Percentiles rank a stretch among this genome's conserved stretches.
Conservation (phyloP, 2,888 invertebrate species). For the Gymnocheta viridis region DNA sequence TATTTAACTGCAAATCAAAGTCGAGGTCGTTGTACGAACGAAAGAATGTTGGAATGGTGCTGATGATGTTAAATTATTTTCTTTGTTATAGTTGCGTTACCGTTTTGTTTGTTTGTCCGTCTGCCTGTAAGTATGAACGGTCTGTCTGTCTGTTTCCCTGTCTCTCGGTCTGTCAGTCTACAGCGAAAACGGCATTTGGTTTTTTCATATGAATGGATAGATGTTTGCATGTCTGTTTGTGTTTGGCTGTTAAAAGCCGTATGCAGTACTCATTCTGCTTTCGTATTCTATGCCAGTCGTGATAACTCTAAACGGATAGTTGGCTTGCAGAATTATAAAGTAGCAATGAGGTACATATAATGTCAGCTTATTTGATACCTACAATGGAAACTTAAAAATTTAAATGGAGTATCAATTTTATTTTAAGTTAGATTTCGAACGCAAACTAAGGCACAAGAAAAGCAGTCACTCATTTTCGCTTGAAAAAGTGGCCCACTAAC, state of each 20-base stretch:
- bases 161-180: conserved; percentile 16
- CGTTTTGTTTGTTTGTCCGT: conserved; percentile 55
- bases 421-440: no score
- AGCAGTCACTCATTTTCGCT: no score
- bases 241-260: conserved; percentile 44
- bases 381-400: not conserved
- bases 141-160: conserved; percentile 21
- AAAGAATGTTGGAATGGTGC: conserved; percentile 77
- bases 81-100: conserved; percentile 67
- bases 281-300: conserved; percentile 53
- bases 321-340: conserved; percentile 49
- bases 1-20: conserved; percentile 79
- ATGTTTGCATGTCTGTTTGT: conserved; percentile 18
- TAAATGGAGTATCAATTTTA: no score
- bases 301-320: conserved; percentile 61
- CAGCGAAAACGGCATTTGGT: conserved; percentile 24
- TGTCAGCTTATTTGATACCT: not conserved
- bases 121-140: not conserved
- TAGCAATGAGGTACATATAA: not conserved
- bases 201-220: conserved; percentile 29
- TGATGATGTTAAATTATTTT: conserved; percentile 69
- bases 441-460: no score
- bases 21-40: conserved; percentile 81
- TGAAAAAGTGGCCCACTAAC: no score
- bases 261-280: conserved; percentile 48